Evolutionary conservation across 2,888 invertebrate species (phyloP).

Genomic region (Macropis europaea): DNA sequence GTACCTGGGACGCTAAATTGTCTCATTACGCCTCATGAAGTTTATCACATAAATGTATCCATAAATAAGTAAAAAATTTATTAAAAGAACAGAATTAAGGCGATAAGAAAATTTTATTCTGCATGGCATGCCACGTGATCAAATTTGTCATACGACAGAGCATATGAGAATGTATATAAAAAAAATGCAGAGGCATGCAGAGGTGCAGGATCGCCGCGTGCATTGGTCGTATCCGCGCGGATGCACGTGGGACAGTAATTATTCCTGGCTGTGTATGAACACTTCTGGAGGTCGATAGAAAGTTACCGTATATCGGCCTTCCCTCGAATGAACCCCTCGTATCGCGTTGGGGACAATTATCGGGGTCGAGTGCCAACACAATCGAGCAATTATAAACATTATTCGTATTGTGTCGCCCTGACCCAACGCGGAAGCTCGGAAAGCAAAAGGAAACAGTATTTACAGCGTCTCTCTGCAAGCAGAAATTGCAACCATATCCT

Average conservation of each 20-base stretch:
- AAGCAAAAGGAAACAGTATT: constrained; percentile 1
- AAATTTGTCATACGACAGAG: constrained; percentile 4
- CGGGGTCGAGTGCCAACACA: constrained; percentile 42
- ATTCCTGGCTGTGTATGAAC: constrained; percentile 20
- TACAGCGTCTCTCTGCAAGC: background rate
- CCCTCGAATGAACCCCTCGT: background rate
- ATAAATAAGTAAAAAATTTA: too few species aligned
- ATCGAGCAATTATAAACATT: constrained; percentile 58
- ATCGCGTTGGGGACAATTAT: background rate
- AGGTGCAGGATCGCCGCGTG: constrained; percentile 1
- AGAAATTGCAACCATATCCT: too few species aligned
- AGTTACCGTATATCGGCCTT: background rate
- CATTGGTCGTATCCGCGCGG: constrained; percentile 17
- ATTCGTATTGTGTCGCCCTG: constrained; percentile 55
- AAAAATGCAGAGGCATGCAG: constrained; percentile 12
- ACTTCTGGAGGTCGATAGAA: constrained; percentile 9
- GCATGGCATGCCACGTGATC: background rate
- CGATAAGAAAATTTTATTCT: too few species aligned
- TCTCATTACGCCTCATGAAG: too few species aligned
- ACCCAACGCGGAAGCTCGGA: constrained; percentile 24
- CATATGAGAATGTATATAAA: background rate
- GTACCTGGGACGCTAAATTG: too few species aligned
- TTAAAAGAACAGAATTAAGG: too few species aligned
- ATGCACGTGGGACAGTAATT: constrained; percentile 37
- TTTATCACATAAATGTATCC: too few species aligned